Percentiles rank a stretch among this genome's conserved stretches.
Evolutionary conservation across 2,113 vertebrate species (phyloP).

Genomic region (Isichthys henryi): DNA sequence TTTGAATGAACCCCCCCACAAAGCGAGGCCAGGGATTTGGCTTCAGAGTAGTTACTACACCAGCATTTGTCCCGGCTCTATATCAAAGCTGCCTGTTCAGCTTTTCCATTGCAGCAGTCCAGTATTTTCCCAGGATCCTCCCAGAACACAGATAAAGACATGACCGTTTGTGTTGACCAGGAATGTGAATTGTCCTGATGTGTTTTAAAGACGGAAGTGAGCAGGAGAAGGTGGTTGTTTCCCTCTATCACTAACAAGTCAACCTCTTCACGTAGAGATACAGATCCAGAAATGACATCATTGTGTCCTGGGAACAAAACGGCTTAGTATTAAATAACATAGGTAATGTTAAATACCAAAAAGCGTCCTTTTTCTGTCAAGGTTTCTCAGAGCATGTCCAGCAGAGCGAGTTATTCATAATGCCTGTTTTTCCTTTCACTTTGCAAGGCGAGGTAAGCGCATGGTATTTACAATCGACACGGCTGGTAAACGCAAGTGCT

Average conservation of each 20-base stretch:
- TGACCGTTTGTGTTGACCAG: background rate
- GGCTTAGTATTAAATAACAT: constrained; percentile 13
- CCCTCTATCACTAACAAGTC: background rate
- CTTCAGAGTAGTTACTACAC: background rate
- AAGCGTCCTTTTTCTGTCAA: constrained; percentile 34
- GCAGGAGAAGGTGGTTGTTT: background rate
- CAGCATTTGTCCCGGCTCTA: background rate
- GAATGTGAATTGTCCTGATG: background rate
- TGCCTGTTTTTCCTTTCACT: background rate
- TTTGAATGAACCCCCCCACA: background rate
- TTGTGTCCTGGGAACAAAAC: constrained; percentile 5
- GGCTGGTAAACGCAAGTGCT: background rate
- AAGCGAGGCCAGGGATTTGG: background rate
- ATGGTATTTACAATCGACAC: background rate
- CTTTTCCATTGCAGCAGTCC: background rate
- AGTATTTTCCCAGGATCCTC: constrained; percentile 3
- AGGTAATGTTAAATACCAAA: constrained; percentile 31
- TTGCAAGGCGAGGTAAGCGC: background rate
- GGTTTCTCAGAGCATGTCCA: constrained; percentile 19
- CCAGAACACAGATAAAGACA: constrained; percentile 14
- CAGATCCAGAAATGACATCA: constrained; percentile 34
- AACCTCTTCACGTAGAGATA: background rate
- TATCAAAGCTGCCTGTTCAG: background rate
- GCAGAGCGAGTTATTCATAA: constrained; percentile 6
- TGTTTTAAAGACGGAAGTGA: background rate